Evolutionary conservation across 2,888 invertebrate genomes (phyloP).

Genomic region (Poecilus cupreus): DNA sequence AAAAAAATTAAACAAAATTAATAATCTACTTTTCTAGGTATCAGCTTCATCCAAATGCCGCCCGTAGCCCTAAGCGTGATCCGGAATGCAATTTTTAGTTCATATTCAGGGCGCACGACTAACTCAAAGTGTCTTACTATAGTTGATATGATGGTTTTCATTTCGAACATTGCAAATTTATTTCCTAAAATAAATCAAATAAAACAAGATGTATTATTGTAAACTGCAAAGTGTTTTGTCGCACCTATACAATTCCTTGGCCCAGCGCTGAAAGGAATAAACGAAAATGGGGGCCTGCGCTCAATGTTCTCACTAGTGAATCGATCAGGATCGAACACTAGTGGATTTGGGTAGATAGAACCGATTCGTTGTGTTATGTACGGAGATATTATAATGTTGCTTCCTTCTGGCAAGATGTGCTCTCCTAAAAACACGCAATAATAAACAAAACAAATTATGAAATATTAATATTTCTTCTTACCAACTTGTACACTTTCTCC

Average conservation of each 20-base stretch:
- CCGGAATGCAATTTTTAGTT: conserved; percentile 74
- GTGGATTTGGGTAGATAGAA: conserved; percentile 76
- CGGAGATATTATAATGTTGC: conserved; percentile 75
- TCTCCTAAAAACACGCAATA: conserved; percentile 68
- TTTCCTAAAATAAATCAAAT: conserved; percentile 71
- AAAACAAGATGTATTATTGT: background rate
- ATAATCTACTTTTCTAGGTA: no score
- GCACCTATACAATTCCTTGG: conserved; percentile 76
- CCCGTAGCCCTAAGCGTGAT: conserved; percentile 77
- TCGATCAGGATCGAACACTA: conserved; percentile 76
- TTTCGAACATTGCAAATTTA: conserved; percentile 77
- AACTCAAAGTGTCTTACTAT: conserved; percentile 74
- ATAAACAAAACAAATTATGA: background rate
- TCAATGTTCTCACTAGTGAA: conserved; percentile 74
- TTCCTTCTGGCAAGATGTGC: conserved; percentile 74
- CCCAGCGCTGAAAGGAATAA: conserved; percentile 77
- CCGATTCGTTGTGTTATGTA: conserved; percentile 76
- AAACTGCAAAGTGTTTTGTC: background rate
- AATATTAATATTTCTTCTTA: conserved; percentile 68
- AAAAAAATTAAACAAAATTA: no score
- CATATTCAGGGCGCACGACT: conserved; percentile 73
- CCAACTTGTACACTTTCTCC: conserved; percentile 77
- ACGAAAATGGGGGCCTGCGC: conserved; percentile 76
- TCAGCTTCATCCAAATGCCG: conserved; percentile 76
- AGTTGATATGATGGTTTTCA: conserved; percentile 76